These are phyloP conservation scores for Drosophila parvula DNA, from an alignment of 1,140 invertebrate genomes.

Conservation along the genomic window DNA sequence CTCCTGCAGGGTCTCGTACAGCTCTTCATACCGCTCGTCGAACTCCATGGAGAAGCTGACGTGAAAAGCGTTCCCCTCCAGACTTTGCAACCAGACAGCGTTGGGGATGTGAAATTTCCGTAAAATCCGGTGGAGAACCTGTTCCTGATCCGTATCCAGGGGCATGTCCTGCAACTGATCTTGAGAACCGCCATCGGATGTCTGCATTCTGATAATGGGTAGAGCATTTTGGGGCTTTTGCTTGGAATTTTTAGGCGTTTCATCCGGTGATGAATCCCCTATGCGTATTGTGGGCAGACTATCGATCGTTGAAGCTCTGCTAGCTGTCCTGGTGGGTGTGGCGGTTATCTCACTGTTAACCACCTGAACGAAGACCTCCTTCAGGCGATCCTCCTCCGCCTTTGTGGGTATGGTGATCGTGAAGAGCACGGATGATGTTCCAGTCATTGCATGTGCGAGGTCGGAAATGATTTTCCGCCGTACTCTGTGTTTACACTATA, in stretches of 20 bases:
- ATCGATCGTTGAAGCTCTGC: conserved; percentile 16
- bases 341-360: conserved; percentile 3
- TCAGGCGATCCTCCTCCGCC: conserved; percentile 68
- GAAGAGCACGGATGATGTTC: conserved; percentile 79
- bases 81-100: conserved; percentile 71
- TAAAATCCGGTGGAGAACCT: conserved; percentile 75
- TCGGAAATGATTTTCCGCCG: not conserved
- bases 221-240: not conserved
- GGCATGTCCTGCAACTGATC: conserved; percentile 45
- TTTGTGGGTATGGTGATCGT: conserved; percentile 83
- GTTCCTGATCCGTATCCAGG: conserved; percentile 71
- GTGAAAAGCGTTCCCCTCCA: conserved; percentile 75
- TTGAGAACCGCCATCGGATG: conserved; percentile 13
- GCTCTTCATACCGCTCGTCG: conserved; percentile 83
- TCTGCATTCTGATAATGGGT: conserved; percentile 35
- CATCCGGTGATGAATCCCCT: not conserved
- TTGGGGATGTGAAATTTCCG: conserved; percentile 73
- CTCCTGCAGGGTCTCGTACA: conserved; percentile 82
- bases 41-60: conserved; percentile 84
- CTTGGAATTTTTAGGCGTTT: not conserved
- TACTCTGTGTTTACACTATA: conserved; percentile 2
- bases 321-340: not conserved
- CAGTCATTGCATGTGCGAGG: conserved; percentile 41
- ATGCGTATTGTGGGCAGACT: conserved; percentile 27
- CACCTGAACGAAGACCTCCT: conserved; percentile 31